Percentiles rank a stretch among this genome's conserved stretches.
Evolutionary conservation across 2,113 vertebrate genomes (phyloP).

Genomic region (Thamnaconus septentrionalis): DNA sequence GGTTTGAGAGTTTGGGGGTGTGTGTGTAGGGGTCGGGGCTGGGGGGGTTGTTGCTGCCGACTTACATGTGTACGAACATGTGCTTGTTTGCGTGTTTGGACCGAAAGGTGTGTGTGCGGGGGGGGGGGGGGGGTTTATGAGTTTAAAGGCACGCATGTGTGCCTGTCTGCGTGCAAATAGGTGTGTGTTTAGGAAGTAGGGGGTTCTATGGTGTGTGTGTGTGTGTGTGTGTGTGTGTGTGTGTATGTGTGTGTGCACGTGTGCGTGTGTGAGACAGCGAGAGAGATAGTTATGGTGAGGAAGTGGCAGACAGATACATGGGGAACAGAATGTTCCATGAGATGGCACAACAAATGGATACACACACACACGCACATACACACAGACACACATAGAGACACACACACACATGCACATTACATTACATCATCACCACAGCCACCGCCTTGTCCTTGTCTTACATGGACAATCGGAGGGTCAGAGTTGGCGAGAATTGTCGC

Average conservation of each 20-base stretch:
- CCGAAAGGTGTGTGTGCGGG: background rate
- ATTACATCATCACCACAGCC: no score
- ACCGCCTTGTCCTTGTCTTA: no score
- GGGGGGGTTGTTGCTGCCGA: slow-evolving; percentile 9
- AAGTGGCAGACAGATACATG: slow-evolving; percentile 55
- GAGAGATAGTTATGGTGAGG: slow-evolving; percentile 43
- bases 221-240: slow-evolving; percentile 14
- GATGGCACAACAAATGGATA: slow-evolving; percentile 11
- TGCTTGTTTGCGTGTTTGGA: slow-evolving; percentile 40
- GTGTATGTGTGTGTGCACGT: background rate
- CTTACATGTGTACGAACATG: slow-evolving; percentile 43
- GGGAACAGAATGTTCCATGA: slow-evolving; percentile 63
- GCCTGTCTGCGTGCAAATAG: slow-evolving; percentile 12
- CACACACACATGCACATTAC: background rate
- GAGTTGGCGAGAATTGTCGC: no score
- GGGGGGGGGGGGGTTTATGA: slow-evolving; percentile 10
- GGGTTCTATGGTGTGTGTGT: background rate
- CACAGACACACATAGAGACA: background rate
- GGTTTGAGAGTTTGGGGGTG: slow-evolving; percentile 1
- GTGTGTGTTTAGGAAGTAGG: background rate
- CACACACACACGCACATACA: background rate
- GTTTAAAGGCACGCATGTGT: slow-evolving; percentile 2
- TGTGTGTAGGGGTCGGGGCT: background rate
- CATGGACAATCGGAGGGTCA: no score
- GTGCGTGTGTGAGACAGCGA: background rate